Conservation (phyloP, 2,888 invertebrate species). For the Cryptocheilus praepositus region DNA sequence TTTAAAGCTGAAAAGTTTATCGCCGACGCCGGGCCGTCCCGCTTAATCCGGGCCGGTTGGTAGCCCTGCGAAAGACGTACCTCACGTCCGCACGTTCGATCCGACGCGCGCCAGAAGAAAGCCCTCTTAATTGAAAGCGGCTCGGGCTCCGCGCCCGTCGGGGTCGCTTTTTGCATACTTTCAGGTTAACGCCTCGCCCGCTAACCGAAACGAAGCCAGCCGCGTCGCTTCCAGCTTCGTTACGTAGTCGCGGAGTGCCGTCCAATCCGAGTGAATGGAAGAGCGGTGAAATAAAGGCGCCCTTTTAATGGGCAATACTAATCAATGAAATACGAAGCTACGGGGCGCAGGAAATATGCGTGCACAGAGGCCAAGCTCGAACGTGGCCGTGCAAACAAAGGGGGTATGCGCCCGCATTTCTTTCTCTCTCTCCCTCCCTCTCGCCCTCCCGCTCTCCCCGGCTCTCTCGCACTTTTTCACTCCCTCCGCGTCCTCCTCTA, state of each 20-base stretch:
- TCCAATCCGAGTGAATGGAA: constrained; percentile 40
- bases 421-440: constrained; percentile 20
- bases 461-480: constrained; percentile 18
- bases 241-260: constrained; percentile 1
- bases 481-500: constrained; percentile 15
- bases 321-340: constrained; percentile 74
- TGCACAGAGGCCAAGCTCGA: constrained; percentile 47
- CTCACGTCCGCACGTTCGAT: too few species aligned
- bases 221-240: neutral
- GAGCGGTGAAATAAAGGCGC: constrained; percentile 68
- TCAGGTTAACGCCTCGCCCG: constrained; percentile 12
- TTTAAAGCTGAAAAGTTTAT: too few species aligned
- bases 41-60: too few species aligned
- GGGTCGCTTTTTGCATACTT: neutral
- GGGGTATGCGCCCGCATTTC: constrained; percentile 62
- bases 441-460: constrained; percentile 20
- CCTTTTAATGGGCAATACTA: constrained; percentile 73
- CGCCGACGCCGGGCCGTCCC: too few species aligned
- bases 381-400: constrained; percentile 71
- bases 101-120: too few species aligned
- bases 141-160: too few species aligned
- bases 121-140: too few species aligned
- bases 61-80: too few species aligned
- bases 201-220: constrained; percentile 6
- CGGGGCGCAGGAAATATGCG: constrained; percentile 52